Evolutionary conservation across 92 coral and sea anemone genomes (phyloP), one percentile per base, ranked within the genome.

Genomic region (Galaxea fascicularis): DNA sequence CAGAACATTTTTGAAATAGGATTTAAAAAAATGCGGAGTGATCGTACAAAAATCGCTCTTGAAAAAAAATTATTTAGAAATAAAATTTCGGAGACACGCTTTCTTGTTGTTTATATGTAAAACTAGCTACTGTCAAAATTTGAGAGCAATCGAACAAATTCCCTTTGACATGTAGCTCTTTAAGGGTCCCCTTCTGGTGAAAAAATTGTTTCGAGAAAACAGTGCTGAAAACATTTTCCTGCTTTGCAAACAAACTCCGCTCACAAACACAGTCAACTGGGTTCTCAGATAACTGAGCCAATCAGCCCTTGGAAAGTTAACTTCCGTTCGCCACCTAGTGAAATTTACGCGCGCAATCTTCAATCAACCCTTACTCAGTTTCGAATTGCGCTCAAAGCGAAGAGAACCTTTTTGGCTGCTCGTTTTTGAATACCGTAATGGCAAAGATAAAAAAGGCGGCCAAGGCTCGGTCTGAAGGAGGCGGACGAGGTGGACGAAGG

Each of bases 211-310:
- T 53, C 73, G 73, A 29, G 73, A 67, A 67, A 67, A 67, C 73
- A 4, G 73, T 47, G 73, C 47, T 67, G 44, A 29, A 14, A 67
- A 65, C 28, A 17, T 26, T 67, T 67, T 20, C 73, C 41, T 67
- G 46, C 46, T 35, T 29, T 20, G 59, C 10, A 53, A 53, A 67
- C 73, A 67, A 67, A 67, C 49, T 67, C 73, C 45, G 73, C 73
- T 47, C 25, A 67, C 25, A 67, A 67, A 67, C 73, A 16, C 25
- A 18, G 31, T 29, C 73, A 67, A 67, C 73, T 67, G 73, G 73
- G 73, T 67, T 67, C 49, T 67, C 73, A 67, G 73, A 67, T 67
- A 28, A 67, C 0, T 67, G 47, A 67, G 73, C 73, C 46, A 67
- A 67, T 67, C 73, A 67, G 47, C 44, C 0, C 73, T 26, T 27